These are phyloP conservation scores for Chelonia mydas DNA, from an alignment of 2,797 vertebrate species.

Conservation along the genomic window DNA sequence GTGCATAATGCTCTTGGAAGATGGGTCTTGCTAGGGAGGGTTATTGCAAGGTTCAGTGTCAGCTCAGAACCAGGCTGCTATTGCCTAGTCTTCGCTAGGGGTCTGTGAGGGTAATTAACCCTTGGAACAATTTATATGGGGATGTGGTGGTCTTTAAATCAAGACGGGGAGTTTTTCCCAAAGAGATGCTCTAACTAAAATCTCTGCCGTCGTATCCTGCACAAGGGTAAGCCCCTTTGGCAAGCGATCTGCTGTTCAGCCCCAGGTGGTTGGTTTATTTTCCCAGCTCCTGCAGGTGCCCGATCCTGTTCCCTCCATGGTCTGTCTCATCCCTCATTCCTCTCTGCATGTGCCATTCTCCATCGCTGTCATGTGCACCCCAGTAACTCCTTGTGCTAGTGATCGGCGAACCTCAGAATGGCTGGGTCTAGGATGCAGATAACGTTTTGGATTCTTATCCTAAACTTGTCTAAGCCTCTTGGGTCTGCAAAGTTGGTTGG, in stretches of 20 bases:
- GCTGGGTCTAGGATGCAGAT: rapidly evolving
- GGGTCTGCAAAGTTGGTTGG: not conserved
- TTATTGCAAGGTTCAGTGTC: not conserved
- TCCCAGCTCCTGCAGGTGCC: not conserved
- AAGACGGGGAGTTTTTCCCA: not conserved
- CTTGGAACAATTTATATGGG: not conserved
- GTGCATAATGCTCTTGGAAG: not conserved
- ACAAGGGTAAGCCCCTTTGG: not conserved
- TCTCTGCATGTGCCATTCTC: constrained; percentile 67
- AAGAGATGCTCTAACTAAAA: not conserved
- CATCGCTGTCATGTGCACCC: not conserved
- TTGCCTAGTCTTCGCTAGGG: not conserved
- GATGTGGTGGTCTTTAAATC: not conserved
- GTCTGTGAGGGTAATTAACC: not conserved
- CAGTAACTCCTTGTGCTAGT: constrained; percentile 32
- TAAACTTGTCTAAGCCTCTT: not conserved
- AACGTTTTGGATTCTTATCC: rapidly evolving
- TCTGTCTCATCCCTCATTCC: constrained; percentile 47
- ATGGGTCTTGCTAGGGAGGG: not conserved
- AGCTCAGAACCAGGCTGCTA: not conserved
- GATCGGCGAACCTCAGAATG: constrained; percentile 57
- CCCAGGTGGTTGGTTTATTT: not conserved
- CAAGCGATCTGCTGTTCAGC: not conserved
- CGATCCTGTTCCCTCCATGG: not conserved
- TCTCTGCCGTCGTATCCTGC: rapidly evolving